These are phyloP conservation scores for Apis dorsata DNA, from an alignment of 1,140 invertebrate species.

Conservation along the genomic window DNA sequence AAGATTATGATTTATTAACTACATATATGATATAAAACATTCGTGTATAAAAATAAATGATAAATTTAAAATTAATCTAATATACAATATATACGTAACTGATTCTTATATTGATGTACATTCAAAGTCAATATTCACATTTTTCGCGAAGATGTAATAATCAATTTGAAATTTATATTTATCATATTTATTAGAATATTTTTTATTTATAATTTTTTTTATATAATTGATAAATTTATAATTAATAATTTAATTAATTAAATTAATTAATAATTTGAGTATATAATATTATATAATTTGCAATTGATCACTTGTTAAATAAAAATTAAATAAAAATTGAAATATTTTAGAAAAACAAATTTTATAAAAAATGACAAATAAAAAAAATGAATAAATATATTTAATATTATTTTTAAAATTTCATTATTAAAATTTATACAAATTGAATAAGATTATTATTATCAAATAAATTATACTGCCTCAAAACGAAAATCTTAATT, in stretches of 20 bases:
- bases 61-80: background rate
- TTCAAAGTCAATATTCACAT: too few relatives aligned
- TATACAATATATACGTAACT: background rate
- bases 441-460: too few relatives aligned
- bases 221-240: background rate
- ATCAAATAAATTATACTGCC: too few relatives aligned
- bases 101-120: too few relatives aligned
- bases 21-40: too few relatives aligned
- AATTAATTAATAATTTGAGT: background rate
- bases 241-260: too few relatives aligned
- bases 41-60: background rate
- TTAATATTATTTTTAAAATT: too few relatives aligned
- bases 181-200: background rate
- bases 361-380: background rate
- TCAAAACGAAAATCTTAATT: too few relatives aligned
- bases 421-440: too few relatives aligned
- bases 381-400: background rate
- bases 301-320: background rate
- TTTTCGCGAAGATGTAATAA: too few relatives aligned
- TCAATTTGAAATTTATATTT: too few relatives aligned
- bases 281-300: background rate
- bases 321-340: background rate
- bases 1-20: background rate
- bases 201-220: background rate
- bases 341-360: background rate